phyloP scores from a whole-genome alignment of 2,888 invertebrate species.

The Drosophila limbata region DNA sequence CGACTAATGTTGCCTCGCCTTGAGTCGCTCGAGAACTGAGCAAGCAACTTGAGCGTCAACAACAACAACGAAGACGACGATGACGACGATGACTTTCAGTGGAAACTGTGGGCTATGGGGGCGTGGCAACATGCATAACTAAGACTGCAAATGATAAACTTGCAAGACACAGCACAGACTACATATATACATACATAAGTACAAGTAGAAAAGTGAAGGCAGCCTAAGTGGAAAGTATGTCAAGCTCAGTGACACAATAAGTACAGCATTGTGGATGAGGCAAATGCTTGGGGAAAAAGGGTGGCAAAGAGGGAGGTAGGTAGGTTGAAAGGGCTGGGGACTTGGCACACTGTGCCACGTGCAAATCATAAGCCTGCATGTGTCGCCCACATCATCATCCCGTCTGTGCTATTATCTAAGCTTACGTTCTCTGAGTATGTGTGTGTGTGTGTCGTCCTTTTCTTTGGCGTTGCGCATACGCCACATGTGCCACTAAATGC shows the following conservation, averaged over 20 bases:
- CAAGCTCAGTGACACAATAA: slow-evolving; percentile 81
- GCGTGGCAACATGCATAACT: slow-evolving; percentile 64
- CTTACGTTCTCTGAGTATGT: slow-evolving; percentile 35
- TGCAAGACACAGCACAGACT: slow-evolving; percentile 42
- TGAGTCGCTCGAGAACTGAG: slow-evolving; percentile 68
- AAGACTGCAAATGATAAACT: slow-evolving; percentile 80
- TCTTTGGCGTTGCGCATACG: slow-evolving; percentile 72
- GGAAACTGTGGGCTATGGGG: background rate
- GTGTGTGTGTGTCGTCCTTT: slow-evolving; percentile 18
- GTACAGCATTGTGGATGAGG: slow-evolving; percentile 40
- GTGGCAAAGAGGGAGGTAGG: background rate
- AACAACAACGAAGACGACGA: slow-evolving; percentile 25
- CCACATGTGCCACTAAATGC: slow-evolving; percentile 75
- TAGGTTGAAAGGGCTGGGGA: slow-evolving; percentile 7
- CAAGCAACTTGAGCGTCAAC: slow-evolving; percentile 74
- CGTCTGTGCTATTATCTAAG: slow-evolving; percentile 57
- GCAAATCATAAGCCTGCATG: slow-evolving; percentile 80
- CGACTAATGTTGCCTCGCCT: slow-evolving; percentile 68
- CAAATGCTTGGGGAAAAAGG: background rate
- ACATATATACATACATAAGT: slow-evolving; percentile 12
- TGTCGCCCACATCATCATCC: slow-evolving; percentile 69
- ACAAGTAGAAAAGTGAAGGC: slow-evolving; percentile 35
- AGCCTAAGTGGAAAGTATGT: slow-evolving; percentile 75
- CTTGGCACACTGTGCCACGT: slow-evolving; percentile 55
- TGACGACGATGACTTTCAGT: slow-evolving; percentile 25